Percentiles rank a stretch among this genome's conserved stretches.
These are phyloP conservation scores for Lerista edwardsae DNA, from an alignment of 2,797 vertebrate species.

Conservation along the genomic window DNA sequence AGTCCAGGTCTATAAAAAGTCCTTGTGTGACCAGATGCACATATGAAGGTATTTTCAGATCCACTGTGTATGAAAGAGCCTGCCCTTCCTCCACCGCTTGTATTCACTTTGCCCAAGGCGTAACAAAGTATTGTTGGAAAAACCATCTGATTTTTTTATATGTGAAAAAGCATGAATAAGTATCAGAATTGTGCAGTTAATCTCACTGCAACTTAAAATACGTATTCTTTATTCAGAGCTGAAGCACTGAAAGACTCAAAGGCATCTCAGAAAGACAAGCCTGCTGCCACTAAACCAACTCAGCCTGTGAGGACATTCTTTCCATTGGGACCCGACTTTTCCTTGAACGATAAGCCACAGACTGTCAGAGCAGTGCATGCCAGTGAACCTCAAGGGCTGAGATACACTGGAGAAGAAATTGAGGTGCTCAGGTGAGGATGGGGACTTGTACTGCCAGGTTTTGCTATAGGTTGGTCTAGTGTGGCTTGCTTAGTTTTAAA, in stretches of 20 bases:
- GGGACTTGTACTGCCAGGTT: not conserved
- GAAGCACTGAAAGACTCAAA: slow-evolving; percentile 93
- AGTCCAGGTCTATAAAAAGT: too few relatives aligned
- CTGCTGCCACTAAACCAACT: slow-evolving; percentile 75
- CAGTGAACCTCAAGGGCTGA: slow-evolving; percentile 89
- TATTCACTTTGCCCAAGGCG: too few relatives aligned
- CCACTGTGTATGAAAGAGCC: too few relatives aligned
- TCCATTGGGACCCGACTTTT: slow-evolving; percentile 90
- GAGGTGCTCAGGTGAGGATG: slow-evolving; percentile 92
- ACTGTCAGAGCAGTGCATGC: slow-evolving; percentile 85
- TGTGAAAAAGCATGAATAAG: not conserved
- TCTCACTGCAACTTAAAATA: slow-evolving; percentile 22
- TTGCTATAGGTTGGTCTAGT: not conserved
- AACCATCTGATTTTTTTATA: not conserved
- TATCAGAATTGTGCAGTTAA: slow-evolving; percentile 1
- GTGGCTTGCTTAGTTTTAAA: not conserved
- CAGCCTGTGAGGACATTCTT: slow-evolving; percentile 85
- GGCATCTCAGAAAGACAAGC: slow-evolving; percentile 79
- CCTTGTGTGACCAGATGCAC: too few relatives aligned
- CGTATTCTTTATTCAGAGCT: slow-evolving; percentile 80
- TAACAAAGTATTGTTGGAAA: not conserved
- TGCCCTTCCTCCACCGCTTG: too few relatives aligned
- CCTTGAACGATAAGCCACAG: slow-evolving; percentile 86
- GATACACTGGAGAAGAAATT: slow-evolving; percentile 93
- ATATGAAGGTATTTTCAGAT: too few relatives aligned